A percentile compares a stretch with the other conserved stretches of the same genome.
Conservation (phyloP, 2,113 vertebrate genomes). For the Erythrocercus mccallii region DNA sequence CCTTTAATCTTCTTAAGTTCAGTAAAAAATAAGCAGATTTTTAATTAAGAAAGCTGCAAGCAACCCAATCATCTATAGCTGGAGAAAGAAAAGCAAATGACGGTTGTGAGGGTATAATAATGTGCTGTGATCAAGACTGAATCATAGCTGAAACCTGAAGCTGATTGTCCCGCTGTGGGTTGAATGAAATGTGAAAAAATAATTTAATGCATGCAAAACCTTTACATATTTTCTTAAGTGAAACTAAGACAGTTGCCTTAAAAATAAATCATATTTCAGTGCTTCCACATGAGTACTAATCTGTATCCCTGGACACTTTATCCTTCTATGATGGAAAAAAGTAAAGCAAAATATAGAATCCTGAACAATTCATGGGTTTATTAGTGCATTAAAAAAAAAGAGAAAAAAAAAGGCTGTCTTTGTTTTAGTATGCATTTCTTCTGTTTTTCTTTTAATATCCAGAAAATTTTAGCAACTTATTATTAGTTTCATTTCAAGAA, state of each 20-base stretch:
- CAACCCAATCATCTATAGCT: conserved; percentile 30
- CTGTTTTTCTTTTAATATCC: neutral
- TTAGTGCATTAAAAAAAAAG: neutral
- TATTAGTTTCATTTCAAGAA: neutral
- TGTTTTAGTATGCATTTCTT: neutral
- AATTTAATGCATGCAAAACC: conserved; percentile 55
- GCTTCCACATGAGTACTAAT: neutral
- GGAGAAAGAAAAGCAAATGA: conserved; percentile 61
- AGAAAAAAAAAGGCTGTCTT: neutral
- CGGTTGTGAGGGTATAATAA: neutral
- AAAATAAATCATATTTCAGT: conserved; percentile 61
- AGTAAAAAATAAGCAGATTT: conserved; percentile 57
- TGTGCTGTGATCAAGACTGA: conserved; percentile 53
- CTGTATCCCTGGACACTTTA: neutral
- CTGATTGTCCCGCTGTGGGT: conserved; percentile 52
- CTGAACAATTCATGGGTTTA: neutral
- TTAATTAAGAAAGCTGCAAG: conserved; percentile 68
- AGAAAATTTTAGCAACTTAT: neutral
- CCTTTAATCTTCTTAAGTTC: conserved; percentile 52
- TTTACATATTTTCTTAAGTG: conserved; percentile 26
- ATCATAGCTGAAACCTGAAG: conserved; percentile 44
- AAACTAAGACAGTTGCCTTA: conserved; percentile 27
- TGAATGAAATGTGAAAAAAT: conserved; percentile 54
- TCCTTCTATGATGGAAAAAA: neutral
- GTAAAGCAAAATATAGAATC: neutral